phyloP scores from a whole-genome alignment of 2,113 vertebrate species.

The Saccopteryx bilineata region DNA sequence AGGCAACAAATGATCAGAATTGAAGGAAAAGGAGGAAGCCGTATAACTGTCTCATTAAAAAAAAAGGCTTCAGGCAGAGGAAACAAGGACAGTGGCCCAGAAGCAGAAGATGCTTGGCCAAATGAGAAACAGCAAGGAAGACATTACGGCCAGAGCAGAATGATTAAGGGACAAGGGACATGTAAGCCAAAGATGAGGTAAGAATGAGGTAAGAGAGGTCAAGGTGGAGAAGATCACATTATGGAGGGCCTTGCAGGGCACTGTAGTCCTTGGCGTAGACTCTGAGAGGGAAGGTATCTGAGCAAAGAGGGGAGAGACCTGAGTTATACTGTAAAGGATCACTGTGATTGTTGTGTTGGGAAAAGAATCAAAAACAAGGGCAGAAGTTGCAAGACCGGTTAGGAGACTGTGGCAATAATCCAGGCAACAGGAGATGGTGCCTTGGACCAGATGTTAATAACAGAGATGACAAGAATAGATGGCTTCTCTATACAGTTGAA shows the following conservation, averaged over 20 bases:
- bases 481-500: not conserved
- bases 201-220: not conserved
- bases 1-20: not conserved
- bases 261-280: not conserved
- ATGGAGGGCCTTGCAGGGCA: not conserved
- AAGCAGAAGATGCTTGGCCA: not conserved
- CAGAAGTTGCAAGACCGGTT: not conserved
- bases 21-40: conserved; percentile 12
- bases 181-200: not conserved
- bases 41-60: not conserved
- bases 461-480: not conserved
- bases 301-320: not conserved
- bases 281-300: not conserved
- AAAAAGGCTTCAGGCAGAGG: not conserved
- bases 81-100: not conserved
- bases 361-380: not conserved
- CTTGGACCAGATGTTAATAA: not conserved
- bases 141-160: not conserved
- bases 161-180: not conserved
- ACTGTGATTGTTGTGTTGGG: not conserved
- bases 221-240: too few relatives aligned
- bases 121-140: not conserved
- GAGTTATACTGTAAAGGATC: not conserved
- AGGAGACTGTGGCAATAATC: not conserved
- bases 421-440: not conserved